Base-by-base conservation (phyloP, 2,888 invertebrate genomes). In the Diplazon laetatorius region DNA sequence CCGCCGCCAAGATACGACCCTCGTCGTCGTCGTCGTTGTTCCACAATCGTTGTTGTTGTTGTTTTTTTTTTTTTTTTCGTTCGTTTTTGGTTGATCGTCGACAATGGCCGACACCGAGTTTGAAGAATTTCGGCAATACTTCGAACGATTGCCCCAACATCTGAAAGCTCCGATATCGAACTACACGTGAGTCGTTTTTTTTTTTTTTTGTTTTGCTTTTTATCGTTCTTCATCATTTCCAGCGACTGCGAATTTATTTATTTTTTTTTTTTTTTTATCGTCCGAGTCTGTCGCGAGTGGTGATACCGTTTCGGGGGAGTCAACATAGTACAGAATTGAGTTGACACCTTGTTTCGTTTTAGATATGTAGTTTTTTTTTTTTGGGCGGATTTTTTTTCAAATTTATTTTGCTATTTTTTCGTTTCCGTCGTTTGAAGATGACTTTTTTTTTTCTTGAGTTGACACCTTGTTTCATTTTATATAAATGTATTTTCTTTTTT, bases 91-190 rank as follows among this genome's bases (percentile, higher is more conserved):
- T n/a, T n/a, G 4, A 30, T 30, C 30, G 2, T 30, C 6, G 79
- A 86, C 83, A 92, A 97, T 97, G 97, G 97, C 97, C 88, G 97
- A 97, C 93, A 95, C 95, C 91, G 97, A 97, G 92, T 97, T 96
- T 92, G 97, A 97, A 92, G 96, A 97, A 93, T 97, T 97, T 93
- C 95, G 95, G 88, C 95, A 95, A 88, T 95, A 95, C 91, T 97
- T 96, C 91, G 96, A 97, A 88, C 94, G 95, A 92, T 92, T 96
- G 91, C 95, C 96, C 77, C 95, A 95, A 90, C 95, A 95, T 87
- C 94, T 95, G 83, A 95, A 95, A 90, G 95, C 95, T 63, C 94
- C 97, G 69, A 94, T 96, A 85, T 95, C 96, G 75, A 96, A 96
- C 92, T 97, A 97, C 92, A 97, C 96, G 97, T 97, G 94, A 97